These are phyloP conservation scores for Andrena flavipes DNA, from an alignment of 2,888 invertebrate species.

Conservation along the genomic window DNA sequence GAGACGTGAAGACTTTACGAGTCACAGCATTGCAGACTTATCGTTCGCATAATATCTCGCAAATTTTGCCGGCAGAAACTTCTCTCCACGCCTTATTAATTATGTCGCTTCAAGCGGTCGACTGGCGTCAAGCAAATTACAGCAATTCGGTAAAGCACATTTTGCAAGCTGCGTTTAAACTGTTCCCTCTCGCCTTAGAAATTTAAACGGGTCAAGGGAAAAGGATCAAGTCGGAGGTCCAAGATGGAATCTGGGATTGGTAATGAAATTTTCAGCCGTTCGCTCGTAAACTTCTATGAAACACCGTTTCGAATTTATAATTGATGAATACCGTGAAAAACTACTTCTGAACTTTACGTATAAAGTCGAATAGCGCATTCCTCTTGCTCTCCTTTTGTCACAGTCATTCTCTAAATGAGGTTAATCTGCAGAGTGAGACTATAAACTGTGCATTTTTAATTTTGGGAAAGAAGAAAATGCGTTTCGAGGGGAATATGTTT, in stretches of 20 bases:
- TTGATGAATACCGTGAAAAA: neutral
- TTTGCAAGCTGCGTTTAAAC: slow-evolving; percentile 15
- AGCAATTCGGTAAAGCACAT: neutral
- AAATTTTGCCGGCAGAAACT: slow-evolving; percentile 17
- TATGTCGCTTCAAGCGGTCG: slow-evolving; percentile 11
- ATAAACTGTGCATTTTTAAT: no score
- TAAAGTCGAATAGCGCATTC: neutral
- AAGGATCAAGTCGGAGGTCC: neutral
- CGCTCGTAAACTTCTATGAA: neutral
- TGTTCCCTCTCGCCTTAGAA: slow-evolving; percentile 6
- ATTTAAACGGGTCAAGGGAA: slow-evolving; percentile 9
- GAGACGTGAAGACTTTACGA: slow-evolving; percentile 25
- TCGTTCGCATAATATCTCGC: slow-evolving; percentile 18
- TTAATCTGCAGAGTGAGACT: no score
- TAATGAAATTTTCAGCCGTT: slow-evolving; percentile 3
- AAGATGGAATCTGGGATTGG: slow-evolving; percentile 6
- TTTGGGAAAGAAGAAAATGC: no score
- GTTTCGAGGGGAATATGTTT: no score
- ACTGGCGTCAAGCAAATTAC: neutral
- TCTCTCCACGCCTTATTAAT: slow-evolving; percentile 27
- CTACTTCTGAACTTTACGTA: neutral
- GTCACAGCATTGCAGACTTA: slow-evolving; percentile 32
- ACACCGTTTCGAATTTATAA: neutral
- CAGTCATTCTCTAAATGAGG: neutral
- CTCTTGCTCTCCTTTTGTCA: neutral